Percentiles rank a stretch among this genome's conserved stretches.
phyloP scores from a whole-genome alignment of 37 sponge, comb jelly and placozoan species.

The Geodia barretti region DNA sequence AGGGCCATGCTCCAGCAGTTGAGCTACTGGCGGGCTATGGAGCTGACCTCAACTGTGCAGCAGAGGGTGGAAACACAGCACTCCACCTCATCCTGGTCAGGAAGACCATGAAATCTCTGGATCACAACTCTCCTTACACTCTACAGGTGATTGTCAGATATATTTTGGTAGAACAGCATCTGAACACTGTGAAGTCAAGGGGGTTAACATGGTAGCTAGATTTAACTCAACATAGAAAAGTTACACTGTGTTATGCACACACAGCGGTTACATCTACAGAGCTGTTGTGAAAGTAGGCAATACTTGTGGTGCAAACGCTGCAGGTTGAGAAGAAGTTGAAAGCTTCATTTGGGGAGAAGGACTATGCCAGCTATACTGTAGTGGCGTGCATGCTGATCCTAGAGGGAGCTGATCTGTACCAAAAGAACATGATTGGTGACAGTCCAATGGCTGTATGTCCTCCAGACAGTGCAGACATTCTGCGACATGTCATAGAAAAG shows the following conservation, averaged over 20 bases:
- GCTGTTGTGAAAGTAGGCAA: too few relatives aligned
- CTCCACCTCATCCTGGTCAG: constrained; percentile 49
- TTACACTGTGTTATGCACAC: too few relatives aligned
- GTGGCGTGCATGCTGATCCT: constrained; percentile 72
- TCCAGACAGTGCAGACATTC: neutral
- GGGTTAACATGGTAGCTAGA: too few relatives aligned
- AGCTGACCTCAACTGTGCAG: constrained; percentile 46
- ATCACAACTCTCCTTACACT: constrained; percentile 1
- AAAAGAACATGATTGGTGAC: constrained; percentile 42
- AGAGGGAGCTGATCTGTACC: constrained; percentile 60
- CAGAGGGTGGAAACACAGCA: constrained; percentile 48
- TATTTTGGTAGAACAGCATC: too few relatives aligned
- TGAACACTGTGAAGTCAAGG: too few relatives aligned
- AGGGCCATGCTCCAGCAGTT: constrained; percentile 38
- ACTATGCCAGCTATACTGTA: neutral
- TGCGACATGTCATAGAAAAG: neutral
- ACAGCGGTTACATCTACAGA: too few relatives aligned
- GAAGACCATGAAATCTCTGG: neutral
- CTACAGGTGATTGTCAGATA: neutral
- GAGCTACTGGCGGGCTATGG: constrained; percentile 63
- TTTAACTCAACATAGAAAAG: too few relatives aligned
- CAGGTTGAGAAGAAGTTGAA: neutral
- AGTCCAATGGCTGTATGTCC: constrained; percentile 54
- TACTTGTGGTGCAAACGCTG: too few relatives aligned
- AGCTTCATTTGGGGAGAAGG: neutral